Evolutionary conservation across 2,888 invertebrate species (phyloP).

Genomic region (Theretra japonica): DNA sequence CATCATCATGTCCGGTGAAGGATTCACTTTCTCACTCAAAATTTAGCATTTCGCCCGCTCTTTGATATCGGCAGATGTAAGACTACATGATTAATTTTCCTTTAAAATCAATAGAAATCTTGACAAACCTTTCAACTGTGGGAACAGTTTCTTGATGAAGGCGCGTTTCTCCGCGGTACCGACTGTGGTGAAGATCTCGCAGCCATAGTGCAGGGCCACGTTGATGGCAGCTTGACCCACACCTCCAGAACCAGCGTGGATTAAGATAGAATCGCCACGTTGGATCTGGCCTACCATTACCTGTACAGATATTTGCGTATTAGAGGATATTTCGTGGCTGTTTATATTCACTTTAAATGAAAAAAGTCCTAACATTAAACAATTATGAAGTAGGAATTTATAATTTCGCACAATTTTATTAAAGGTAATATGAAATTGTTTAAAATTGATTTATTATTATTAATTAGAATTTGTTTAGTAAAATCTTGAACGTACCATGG

Average conservation of each 20-base stretch:
- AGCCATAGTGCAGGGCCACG: conserved; percentile 94
- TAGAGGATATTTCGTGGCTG: too few species aligned
- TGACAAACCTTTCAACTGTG: conserved; percentile 84
- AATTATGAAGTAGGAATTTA: too few species aligned
- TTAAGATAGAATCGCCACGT: conserved; percentile 93
- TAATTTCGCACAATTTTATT: too few species aligned
- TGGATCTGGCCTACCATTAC: conserved; percentile 89
- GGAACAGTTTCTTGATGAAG: conserved; percentile 95
- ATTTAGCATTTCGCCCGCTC: too few species aligned
- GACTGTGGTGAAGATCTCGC: conserved; percentile 97
- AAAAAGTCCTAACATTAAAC: too few species aligned
- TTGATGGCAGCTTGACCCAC: conserved; percentile 99
- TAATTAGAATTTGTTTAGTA: background rate
- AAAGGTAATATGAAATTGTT: too few species aligned
- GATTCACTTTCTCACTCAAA: too few species aligned
- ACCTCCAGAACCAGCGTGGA: conserved; percentile 98
- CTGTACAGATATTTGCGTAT: conserved; percentile 44
- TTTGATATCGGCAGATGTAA: too few species aligned
- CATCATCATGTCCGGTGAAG: too few species aligned
- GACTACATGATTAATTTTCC: too few species aligned
- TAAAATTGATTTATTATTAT: background rate
- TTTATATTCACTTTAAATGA: too few species aligned
- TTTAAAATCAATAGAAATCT: conserved; percentile 12
- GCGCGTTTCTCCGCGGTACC: conserved; percentile 94
- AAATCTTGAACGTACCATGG: conserved; percentile 64